phyloP scores from a whole-genome alignment of 2,888 invertebrate species.

The Exocentrus adspersus region DNA sequence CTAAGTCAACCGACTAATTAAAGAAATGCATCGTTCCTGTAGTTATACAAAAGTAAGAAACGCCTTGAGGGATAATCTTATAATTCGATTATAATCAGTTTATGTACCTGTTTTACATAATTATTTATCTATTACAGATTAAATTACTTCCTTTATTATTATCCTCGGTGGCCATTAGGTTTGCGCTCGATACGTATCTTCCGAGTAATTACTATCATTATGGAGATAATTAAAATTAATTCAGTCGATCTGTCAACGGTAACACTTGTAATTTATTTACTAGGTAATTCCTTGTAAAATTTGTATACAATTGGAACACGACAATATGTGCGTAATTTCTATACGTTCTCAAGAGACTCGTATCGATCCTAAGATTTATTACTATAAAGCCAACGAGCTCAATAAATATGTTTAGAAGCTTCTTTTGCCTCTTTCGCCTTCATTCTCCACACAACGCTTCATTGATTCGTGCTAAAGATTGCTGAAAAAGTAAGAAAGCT shows the following conservation, averaged over 20 bases:
- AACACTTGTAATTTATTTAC: neutral
- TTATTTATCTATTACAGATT: constrained; percentile 1
- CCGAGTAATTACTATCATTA: constrained; percentile 2
- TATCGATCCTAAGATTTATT: too few species aligned
- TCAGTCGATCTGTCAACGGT: constrained; percentile 3
- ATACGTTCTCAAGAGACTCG: too few species aligned
- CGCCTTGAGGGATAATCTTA: neutral
- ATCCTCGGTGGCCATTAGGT: constrained; percentile 5
- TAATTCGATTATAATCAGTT: neutral
- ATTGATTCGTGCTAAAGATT: too few species aligned
- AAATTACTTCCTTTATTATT: constrained; percentile 16
- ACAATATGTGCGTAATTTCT: too few species aligned
- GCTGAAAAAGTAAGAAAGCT: too few species aligned
- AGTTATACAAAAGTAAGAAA: too few species aligned
- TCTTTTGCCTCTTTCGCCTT: too few species aligned
- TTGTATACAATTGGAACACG: too few species aligned
- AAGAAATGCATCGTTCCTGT: neutral
- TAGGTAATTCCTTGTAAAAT: neutral
- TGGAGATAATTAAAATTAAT: constrained; percentile 6
- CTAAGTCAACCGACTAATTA: neutral
- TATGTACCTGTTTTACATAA: neutral
- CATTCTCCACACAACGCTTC: too few species aligned
- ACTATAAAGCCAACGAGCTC: too few species aligned
- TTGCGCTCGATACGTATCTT: constrained; percentile 5
- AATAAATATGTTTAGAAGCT: too few species aligned